Evolutionary conservation across 2,113 vertebrate species (phyloP).

Genomic region (Mustela nigripes): DNA sequence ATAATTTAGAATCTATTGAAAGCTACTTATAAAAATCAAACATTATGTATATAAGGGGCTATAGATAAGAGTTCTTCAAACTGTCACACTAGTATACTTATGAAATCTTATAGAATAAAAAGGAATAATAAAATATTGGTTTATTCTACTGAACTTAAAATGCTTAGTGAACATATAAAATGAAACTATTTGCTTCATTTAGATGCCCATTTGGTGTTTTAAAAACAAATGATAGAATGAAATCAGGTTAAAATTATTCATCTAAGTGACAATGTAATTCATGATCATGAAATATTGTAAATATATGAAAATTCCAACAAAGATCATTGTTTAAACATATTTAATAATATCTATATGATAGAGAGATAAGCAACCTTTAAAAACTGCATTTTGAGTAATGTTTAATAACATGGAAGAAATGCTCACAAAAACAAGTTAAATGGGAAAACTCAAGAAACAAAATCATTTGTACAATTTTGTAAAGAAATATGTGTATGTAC

Average conservation of each 20-base stretch:
- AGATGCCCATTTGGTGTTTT: neutral
- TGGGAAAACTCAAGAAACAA: neutral
- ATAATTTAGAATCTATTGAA: constrained; percentile 9
- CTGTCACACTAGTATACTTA: neutral
- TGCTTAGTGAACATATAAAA: constrained; percentile 12
- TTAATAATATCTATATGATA: neutral
- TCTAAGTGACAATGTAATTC: neutral
- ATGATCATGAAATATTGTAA: neutral
- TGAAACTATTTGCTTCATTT: neutral
- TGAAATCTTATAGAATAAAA: neutral
- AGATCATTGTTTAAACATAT: neutral
- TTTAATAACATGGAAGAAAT: neutral
- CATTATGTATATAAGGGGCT: neutral
- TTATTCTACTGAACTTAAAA: constrained; percentile 2
- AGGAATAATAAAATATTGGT: neutral
- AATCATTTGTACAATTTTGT: neutral
- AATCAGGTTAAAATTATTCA: neutral
- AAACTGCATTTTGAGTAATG: neutral
- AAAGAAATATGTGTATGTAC: neutral
- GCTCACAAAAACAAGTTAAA: neutral
- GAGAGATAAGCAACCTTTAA: neutral
- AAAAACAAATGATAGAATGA: neutral
- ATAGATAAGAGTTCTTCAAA: neutral
- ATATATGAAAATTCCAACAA: constrained; percentile 29
- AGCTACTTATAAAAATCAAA: neutral